Conservation (phyloP, 2,113 vertebrate genomes). For the Gorsachius goisagi region DNA sequence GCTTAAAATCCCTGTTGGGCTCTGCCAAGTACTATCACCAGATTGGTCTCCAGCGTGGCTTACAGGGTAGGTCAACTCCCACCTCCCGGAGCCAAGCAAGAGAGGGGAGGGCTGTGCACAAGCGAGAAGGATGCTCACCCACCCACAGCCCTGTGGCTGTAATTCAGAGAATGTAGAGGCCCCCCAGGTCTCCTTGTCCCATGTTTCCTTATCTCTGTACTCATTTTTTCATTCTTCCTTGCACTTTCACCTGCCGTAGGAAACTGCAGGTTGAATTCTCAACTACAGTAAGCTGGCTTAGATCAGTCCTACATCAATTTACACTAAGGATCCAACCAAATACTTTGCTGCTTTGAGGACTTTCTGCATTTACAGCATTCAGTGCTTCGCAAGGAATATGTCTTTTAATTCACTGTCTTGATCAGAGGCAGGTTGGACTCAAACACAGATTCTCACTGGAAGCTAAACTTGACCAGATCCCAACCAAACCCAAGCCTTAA, state of each 20-base stretch:
- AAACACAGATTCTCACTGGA: neutral
- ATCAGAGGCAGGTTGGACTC: neutral
- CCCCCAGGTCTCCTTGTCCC: neutral
- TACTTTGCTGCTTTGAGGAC: neutral
- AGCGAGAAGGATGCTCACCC: neutral
- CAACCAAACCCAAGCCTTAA: neutral
- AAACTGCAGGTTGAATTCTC: neutral
- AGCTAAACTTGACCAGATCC: neutral
- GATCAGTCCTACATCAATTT: neutral
- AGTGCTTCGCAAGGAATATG: neutral
- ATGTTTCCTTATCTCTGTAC: neutral
- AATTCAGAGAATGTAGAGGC: neutral
- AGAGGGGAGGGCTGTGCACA: neutral
- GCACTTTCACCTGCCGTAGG: neutral
- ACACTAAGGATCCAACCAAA: neutral
- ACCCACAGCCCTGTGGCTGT: neutral
- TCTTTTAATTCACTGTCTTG: neutral
- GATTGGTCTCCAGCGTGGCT: neutral
- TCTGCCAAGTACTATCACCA: neutral
- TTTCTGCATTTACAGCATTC: neutral
- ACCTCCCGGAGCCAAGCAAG: neutral
- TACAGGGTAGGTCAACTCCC: neutral
- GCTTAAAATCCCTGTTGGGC: neutral
- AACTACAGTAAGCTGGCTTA: neutral
- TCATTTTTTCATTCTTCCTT: neutral